Base-by-base conservation (phyloP, 1,140 invertebrate genomes). In the Drosophila cardini region DNA sequence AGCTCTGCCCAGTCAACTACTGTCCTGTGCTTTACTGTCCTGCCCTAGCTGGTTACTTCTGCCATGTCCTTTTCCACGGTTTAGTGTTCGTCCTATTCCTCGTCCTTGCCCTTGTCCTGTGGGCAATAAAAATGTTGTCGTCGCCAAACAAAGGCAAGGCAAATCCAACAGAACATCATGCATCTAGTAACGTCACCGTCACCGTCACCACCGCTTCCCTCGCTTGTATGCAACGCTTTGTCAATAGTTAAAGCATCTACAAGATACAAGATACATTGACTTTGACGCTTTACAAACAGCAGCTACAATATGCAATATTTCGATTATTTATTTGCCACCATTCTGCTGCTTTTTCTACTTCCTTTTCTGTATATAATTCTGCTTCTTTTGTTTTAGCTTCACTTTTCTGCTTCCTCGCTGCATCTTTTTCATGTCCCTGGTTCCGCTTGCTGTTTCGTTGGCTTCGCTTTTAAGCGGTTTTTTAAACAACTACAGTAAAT, bases 201-300 rank as follows among this genome's bases (percentile, higher is more conserved):
- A 30, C 21, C 32, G 18, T 21, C 2, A n/a, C 18, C 16, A 21
- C 48, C 32, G 48, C 21, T 34, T n/a, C 6, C 46, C 2, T 16
- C 64, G 30, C 30, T 70, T 46, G 13, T 15, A 50, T 77, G 65
- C 70, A 70, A 50, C 64, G 70, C 63, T 72, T 71, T 86, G 78
- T 85, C 82, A 72, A 85, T 82, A 82, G 82, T 79, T 86, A 87
- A 82, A 71, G 72, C 56, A 86, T 69, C 64, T 71, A 76, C 71
- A 72, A 63, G 79, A 63, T 77, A 73, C 64, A 52, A 52, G 63
- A 65, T 48, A 58, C 70, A 32, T 57, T 48, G 53, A 21, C 45
- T 36, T 7, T 26, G 30, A 30, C 34, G 45, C 48, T 50, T 26
- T n/a, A 42, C 43, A 73, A 21, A 58, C 52, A 61, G 56, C 57